A percentile compares a stretch with the other conserved stretches of the same genome.
Evolutionary conservation across 2,797 vertebrate species (phyloP).

Genomic region (Poeciliopsis turneri): DNA sequence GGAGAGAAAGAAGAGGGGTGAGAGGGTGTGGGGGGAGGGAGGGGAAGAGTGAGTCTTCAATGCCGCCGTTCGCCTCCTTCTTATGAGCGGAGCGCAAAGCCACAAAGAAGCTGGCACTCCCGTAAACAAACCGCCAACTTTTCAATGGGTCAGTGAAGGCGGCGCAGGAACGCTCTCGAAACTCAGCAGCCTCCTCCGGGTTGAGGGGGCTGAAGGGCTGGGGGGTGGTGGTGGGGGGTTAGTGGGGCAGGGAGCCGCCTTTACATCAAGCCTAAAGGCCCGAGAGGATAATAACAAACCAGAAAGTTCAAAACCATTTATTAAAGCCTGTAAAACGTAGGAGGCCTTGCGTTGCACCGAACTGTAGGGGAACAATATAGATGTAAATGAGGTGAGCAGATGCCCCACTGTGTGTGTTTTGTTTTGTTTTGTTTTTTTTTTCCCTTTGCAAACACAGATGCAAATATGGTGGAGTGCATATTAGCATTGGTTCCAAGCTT

Average conservation of each 20-base stretch:
- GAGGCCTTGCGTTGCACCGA: neutral
- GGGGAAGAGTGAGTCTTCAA: conserved; percentile 61
- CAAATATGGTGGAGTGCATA: conserved; percentile 60
- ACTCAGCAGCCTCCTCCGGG: conserved; percentile 39
- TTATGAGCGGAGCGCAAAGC: conserved; percentile 48
- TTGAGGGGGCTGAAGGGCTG: conserved; percentile 1
- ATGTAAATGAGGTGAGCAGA: conserved; percentile 37
- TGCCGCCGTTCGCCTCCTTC: conserved; percentile 52
- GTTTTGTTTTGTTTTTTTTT: too few relatives aligned
- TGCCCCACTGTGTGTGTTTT: conserved; percentile 25
- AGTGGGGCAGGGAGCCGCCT: conserved; percentile 21
- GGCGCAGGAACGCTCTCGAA: conserved; percentile 61
- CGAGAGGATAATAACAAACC: conserved; percentile 38
- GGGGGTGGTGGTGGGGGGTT: neutral
- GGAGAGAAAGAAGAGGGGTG: conserved; percentile 51
- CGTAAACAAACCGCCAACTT: conserved; percentile 78
- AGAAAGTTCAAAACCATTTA: conserved; percentile 36
- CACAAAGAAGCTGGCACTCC: conserved; percentile 67
- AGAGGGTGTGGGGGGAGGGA: conserved; percentile 47
- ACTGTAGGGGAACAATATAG: conserved; percentile 38
- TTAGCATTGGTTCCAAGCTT: conserved; percentile 45
- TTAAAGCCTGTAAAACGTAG: conserved; percentile 7
- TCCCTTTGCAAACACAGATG: conserved; percentile 39
- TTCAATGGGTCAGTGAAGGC: conserved; percentile 65
- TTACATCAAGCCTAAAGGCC: conserved; percentile 40